Conservation (phyloP, 1,140 invertebrate species). For the Ips typographus region DNA sequence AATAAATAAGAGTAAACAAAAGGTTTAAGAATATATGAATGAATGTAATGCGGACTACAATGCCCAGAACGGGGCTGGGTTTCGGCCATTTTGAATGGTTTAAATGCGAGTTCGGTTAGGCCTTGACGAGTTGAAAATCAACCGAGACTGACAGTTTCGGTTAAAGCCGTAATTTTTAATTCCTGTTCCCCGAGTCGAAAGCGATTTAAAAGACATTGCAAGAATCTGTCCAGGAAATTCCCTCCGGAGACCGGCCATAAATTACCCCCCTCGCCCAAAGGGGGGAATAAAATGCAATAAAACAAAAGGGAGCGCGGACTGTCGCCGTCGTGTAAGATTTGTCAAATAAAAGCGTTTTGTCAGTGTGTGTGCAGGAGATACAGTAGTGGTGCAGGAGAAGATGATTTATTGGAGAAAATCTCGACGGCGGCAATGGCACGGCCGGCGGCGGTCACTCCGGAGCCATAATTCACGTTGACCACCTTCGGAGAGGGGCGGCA, state of each 20-base stretch:
- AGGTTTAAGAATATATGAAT: constrained; percentile 20
- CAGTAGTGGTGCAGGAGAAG: constrained; percentile 26
- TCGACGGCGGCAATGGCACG: constrained; percentile 37
- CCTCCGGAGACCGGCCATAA: constrained; percentile 9
- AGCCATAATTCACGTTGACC: constrained; percentile 39
- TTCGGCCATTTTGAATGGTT: constrained; percentile 37
- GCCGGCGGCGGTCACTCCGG: constrained; percentile 38
- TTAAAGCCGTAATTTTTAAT: no score
- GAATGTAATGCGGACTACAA: constrained; percentile 18
- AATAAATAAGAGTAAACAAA: constrained; percentile 23
- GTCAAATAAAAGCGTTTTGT: constrained; percentile 43
- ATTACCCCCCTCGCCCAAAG: constrained; percentile 18
- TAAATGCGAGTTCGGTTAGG: constrained; percentile 11
- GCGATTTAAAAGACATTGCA: constrained; percentile 1
- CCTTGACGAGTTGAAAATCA: constrained; percentile 32
- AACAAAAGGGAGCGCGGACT: constrained; percentile 30
- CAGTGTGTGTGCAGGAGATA: constrained; percentile 40
- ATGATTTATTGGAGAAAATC: constrained; percentile 43
- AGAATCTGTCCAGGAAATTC: background rate
- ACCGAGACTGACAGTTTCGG: constrained; percentile 15
- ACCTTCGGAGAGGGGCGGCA: constrained; percentile 25
- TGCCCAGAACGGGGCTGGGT: constrained; percentile 22
- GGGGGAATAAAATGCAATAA: constrained; percentile 31
- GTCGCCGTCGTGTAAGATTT: constrained; percentile 35
- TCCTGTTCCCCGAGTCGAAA: no score